Percentiles rank a stretch among this genome's conserved stretches.
phyloP scores from a whole-genome alignment of 2,113 vertebrate species.

The Caloenas nicobarica region DNA sequence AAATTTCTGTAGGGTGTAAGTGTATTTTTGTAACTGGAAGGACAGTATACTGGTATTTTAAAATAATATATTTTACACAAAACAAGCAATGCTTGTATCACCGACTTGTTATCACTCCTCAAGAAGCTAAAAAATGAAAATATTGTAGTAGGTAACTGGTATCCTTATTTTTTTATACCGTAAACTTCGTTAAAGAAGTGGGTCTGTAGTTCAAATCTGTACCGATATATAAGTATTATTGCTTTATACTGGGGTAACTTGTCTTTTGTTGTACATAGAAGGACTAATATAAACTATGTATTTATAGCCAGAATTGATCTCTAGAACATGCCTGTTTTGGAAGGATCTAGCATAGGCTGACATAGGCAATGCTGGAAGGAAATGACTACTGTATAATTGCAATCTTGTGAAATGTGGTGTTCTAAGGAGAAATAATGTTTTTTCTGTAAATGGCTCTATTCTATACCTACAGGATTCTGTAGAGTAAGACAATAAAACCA shows the following conservation, averaged over 20 bases:
- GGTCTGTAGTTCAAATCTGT: slow-evolving; percentile 43
- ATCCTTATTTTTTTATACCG: slow-evolving; percentile 59
- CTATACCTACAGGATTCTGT: not conserved
- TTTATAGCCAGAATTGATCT: slow-evolving; percentile 61
- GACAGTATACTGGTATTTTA: slow-evolving; percentile 27
- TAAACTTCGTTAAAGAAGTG: slow-evolving; percentile 77
- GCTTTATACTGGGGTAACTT: slow-evolving; percentile 27
- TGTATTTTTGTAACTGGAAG: slow-evolving; percentile 59
- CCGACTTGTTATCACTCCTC: not conserved
- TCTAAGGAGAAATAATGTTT: not conserved
- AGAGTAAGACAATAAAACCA: not conserved
- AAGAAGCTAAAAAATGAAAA: not conserved
- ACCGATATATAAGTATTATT: slow-evolving; percentile 26
- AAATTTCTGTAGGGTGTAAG: slow-evolving; percentile 6
- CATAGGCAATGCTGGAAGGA: not conserved
- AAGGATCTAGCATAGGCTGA: not conserved
- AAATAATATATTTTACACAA: slow-evolving; percentile 30
- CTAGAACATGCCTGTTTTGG: not conserved
- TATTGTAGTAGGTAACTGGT: not conserved
- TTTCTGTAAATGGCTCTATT: not conserved
- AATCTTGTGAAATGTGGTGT: not conserved
- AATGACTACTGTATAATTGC: not conserved
- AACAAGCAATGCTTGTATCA: slow-evolving; percentile 11
- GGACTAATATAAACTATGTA: slow-evolving; percentile 20
- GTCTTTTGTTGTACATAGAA: slow-evolving; percentile 57